Percentiles rank a stretch among this genome's conserved stretches.
Evolutionary conservation across 2,888 invertebrate species (phyloP).

Genomic region (Brenthis hecate): DNA sequence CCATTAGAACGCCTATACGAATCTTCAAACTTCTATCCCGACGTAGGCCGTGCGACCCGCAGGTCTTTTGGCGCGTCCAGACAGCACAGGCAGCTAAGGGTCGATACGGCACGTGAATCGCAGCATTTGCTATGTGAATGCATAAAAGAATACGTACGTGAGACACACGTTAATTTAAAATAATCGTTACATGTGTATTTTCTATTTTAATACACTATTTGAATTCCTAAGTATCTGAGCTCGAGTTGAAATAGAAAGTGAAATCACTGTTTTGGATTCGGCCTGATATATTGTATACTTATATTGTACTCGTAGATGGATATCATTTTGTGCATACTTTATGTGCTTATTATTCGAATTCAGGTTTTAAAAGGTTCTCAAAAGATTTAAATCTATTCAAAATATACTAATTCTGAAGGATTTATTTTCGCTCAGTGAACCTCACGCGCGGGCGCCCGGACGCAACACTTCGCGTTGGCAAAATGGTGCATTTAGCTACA

Average conservation of each 20-base stretch:
- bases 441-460: not conserved
- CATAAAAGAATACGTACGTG: not conserved
- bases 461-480: slow-evolving; percentile 17
- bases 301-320: too few species aligned
- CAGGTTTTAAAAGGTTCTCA: too few species aligned
- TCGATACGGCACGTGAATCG: too few species aligned
- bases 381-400: not conserved
- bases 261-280: slow-evolving; percentile 2
- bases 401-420: not conserved
- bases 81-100: too few species aligned
- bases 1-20: too few species aligned
- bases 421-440: slow-evolving; percentile 11
- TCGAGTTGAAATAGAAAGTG: slow-evolving; percentile 22
- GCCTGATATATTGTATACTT: too few species aligned
- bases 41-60: too few species aligned
- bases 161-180: not conserved
- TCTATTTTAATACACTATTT: slow-evolving; percentile 13
- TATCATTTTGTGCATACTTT: too few species aligned
- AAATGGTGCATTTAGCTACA: slow-evolving; percentile 9
- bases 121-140: too few species aligned
- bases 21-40: too few species aligned
- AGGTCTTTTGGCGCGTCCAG: too few species aligned
- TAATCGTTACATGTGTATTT: slow-evolving; percentile 4
- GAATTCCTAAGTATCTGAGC: slow-evolving; percentile 3
- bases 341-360: too few species aligned